Evolutionary conservation across 1,140 invertebrate genomes (phyloP).

Genomic region (Andrena cerasifolii): DNA sequence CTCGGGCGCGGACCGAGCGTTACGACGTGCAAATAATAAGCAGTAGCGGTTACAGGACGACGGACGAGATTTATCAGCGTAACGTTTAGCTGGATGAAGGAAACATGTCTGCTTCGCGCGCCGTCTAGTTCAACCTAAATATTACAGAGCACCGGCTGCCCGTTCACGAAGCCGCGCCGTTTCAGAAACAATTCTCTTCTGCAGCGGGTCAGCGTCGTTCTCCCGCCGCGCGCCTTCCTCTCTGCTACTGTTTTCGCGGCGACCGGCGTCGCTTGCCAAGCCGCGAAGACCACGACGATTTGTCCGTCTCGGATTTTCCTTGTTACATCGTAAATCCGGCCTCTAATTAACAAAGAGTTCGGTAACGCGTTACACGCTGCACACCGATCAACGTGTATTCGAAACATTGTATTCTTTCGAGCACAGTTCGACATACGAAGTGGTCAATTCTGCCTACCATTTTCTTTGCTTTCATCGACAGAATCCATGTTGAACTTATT

Average conservation of each 20-base stretch:
- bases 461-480: too few relatives aligned
- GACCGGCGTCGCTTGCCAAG: constrained; percentile 36
- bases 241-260: constrained; percentile 43
- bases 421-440: too few relatives aligned
- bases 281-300: constrained; percentile 45
- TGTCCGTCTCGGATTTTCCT: constrained; percentile 38
- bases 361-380: not conserved
- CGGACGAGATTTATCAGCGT: constrained; percentile 27
- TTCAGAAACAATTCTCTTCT: constrained; percentile 36
- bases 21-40: constrained; percentile 1
- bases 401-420: not conserved
- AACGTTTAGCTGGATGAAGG: not conserved
- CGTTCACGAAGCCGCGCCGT: constrained; percentile 5
- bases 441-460: too few relatives aligned
- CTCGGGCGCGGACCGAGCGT: not conserved
- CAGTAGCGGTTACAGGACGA: not conserved
- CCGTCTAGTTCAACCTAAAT: constrained; percentile 20
- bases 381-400: not conserved
- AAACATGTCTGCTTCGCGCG: not conserved
- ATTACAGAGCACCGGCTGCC: constrained; percentile 12
- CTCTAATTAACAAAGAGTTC: constrained; percentile 25
- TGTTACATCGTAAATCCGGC: constrained; percentile 17
- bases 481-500: too few relatives aligned
- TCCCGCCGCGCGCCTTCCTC: constrained; percentile 9
- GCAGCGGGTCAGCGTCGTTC: constrained; percentile 13